A percentile compares a stretch with the other conserved stretches of the same genome.
Evolutionary conservation across 1,140 invertebrate species (phyloP).

Genomic region (Zaprionus kolodkinae): DNA sequence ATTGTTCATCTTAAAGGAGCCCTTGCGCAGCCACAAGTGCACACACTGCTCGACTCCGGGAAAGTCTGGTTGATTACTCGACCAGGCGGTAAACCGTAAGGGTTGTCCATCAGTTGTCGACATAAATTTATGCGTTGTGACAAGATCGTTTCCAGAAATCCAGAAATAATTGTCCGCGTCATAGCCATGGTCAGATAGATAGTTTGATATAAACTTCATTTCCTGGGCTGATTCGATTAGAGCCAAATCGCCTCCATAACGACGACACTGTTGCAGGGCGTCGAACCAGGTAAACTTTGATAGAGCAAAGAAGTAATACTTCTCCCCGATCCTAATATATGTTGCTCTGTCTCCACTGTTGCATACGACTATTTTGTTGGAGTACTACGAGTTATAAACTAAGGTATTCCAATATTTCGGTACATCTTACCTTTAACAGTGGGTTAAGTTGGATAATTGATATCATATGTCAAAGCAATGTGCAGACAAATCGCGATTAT

Average conservation of each 20-base stretch:
- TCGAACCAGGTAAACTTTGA: slow-evolving; percentile 26
- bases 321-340: slow-evolving; percentile 17
- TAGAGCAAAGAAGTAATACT: slow-evolving; percentile 27
- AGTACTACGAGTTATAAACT: neutral
- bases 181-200: neutral
- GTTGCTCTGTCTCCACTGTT: neutral
- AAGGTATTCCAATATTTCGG: too few relatives aligned
- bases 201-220: slow-evolving; percentile 21
- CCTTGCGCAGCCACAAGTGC: slow-evolving; percentile 28
- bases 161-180: slow-evolving; percentile 19
- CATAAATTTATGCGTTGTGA: slow-evolving; percentile 6
- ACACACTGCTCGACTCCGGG: slow-evolving; percentile 46
- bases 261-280: slow-evolving; percentile 24
- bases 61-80: slow-evolving; percentile 34
- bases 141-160: slow-evolving; percentile 51
- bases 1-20: slow-evolving; percentile 45
- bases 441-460: neutral
- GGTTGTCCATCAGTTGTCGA: slow-evolving; percentile 33
- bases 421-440: slow-evolving; percentile 1
- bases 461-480: too few relatives aligned
- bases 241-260: slow-evolving; percentile 30
- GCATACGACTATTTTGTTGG: slow-evolving; percentile 1
- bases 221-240: slow-evolving; percentile 24
- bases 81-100: slow-evolving; percentile 37
- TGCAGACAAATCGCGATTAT: too few relatives aligned